A percentile compares a stretch with the other conserved stretches of the same genome.
These are phyloP conservation scores for Cosmia trapezina DNA, from an alignment of 2,888 invertebrate genomes.

Conservation along the genomic window DNA sequence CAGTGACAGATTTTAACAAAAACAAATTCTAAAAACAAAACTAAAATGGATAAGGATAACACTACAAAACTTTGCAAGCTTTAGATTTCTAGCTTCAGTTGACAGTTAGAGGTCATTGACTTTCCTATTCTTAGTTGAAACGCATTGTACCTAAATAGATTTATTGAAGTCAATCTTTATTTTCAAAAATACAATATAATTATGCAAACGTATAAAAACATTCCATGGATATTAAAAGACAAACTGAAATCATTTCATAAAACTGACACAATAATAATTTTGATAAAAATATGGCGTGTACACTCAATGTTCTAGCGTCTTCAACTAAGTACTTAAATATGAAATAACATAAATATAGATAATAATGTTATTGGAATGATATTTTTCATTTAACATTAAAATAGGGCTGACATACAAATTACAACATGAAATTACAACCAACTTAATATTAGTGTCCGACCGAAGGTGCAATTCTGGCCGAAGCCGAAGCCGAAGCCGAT, in stretches of 20 bases:
- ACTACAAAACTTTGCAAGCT: too few species aligned
- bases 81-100: too few species aligned
- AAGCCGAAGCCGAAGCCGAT: too few species aligned
- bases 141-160: not conserved
- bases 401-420: constrained; percentile 11
- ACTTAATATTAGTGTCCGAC: too few species aligned
- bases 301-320: constrained; percentile 67
- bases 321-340: constrained; percentile 67
- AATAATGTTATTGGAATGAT: constrained; percentile 70
- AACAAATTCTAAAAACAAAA: too few species aligned
- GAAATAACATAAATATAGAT: constrained; percentile 39
- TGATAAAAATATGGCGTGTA: constrained; percentile 38
- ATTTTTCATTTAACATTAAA: constrained; percentile 46
- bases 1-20: too few species aligned
- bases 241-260: constrained; percentile 24
- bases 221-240: constrained; percentile 40
- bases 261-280: constrained; percentile 22
- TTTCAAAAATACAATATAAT: constrained; percentile 42
- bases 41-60: too few species aligned
- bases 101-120: too few species aligned
- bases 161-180: constrained; percentile 45
- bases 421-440: constrained; percentile 26
- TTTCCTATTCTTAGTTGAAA: too few species aligned
- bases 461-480: too few species aligned
- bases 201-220: constrained; percentile 44